These are phyloP conservation scores for Propithecus coquereli DNA, from an alignment of 2,113 vertebrate species.

Conservation along the genomic window DNA sequence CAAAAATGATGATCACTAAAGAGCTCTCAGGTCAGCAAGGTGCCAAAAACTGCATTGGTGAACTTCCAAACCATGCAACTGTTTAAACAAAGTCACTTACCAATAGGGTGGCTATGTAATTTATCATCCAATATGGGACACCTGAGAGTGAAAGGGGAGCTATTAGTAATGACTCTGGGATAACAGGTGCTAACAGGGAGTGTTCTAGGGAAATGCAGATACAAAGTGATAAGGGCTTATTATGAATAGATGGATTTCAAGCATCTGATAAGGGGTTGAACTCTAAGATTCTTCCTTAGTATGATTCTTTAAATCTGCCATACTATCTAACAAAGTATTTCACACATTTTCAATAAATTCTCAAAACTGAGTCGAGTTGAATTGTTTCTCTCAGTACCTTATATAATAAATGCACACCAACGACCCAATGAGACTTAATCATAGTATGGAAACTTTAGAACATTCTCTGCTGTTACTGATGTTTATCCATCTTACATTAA, in stretches of 20 bases:
- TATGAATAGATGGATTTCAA: background rate
- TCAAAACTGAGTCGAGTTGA: background rate
- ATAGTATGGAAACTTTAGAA: background rate
- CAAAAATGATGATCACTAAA: slow-evolving; percentile 14
- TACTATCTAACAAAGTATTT: background rate
- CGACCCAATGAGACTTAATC: background rate
- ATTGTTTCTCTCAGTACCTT: background rate
- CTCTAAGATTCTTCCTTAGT: background rate
- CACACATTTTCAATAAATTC: background rate
- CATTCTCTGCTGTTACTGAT: background rate
- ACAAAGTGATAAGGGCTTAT: background rate
- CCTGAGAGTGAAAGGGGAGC: background rate
- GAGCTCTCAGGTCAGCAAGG: background rate
- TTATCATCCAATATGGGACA: background rate
- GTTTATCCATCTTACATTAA: background rate
- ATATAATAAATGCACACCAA: background rate
- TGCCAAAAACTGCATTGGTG: background rate
- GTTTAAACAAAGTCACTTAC: slow-evolving; percentile 14
- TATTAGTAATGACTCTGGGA: background rate
- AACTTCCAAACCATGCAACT: background rate
- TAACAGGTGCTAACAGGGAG: background rate
- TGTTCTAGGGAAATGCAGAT: background rate
- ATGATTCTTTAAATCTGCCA: background rate
- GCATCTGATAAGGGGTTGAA: background rate
- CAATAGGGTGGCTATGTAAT: background rate